Conservation (phyloP, 2,888 invertebrate genomes). For the Magallana nippona region DNA sequence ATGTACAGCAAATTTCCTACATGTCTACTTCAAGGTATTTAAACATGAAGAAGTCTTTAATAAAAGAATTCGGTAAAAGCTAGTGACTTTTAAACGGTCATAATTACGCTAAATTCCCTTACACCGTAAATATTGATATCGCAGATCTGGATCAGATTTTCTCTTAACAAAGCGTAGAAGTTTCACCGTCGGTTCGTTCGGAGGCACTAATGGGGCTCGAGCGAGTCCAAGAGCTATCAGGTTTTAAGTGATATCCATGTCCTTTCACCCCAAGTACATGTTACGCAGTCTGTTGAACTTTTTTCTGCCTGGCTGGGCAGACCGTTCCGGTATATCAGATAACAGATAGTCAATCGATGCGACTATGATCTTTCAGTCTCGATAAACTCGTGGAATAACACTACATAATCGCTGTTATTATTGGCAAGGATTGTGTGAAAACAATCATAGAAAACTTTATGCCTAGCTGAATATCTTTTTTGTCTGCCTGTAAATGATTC, state of each 20-base stretch:
- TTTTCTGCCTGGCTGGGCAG: slow-evolving; percentile 5
- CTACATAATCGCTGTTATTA: slow-evolving; percentile 3
- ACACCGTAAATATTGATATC: slow-evolving; percentile 1
- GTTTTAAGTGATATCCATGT: background rate
- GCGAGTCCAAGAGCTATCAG: background rate
- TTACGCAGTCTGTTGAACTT: background rate
- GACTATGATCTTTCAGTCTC: background rate
- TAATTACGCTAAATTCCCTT: background rate
- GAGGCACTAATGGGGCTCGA: slow-evolving; percentile 9
- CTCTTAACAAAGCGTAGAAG: background rate
- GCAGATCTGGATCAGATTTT: slow-evolving; percentile 6
- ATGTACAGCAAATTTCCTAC: background rate
- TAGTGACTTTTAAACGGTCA: background rate
- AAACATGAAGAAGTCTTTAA: background rate
- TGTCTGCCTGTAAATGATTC: too few species aligned
- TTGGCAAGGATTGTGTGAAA: background rate
- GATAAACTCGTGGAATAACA: background rate
- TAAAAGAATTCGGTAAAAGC: background rate
- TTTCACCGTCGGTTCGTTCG: background rate
- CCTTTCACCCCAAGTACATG: background rate
- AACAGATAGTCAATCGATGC: slow-evolving; percentile 5
- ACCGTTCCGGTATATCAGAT: background rate
- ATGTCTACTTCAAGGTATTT: background rate
- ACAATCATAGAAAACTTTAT: background rate
- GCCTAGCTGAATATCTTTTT: too few species aligned